Base-by-base conservation (phyloP, 1,140 invertebrate species). In the Druon quercuslanigerum region DNA sequence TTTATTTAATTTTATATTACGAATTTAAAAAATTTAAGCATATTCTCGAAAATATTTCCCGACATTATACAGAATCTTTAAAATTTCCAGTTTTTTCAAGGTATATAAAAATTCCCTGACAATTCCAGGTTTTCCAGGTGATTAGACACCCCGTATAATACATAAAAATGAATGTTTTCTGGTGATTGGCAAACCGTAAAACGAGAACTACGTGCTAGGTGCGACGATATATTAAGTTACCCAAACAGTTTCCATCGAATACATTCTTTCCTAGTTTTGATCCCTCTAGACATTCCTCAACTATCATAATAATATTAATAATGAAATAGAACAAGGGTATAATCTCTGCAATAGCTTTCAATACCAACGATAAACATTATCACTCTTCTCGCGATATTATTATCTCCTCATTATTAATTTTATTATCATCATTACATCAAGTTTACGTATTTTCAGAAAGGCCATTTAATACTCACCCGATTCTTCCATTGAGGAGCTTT, bases 311-410 rank as follows among this genome's bases (percentile, higher is more conserved):
- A 86, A 84, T 83, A 86, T 83, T 82, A 85, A 83, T 83, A 83
- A 82, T 83, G 84, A 88, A 89, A 84, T 83, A 87, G 83, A 88
- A 87, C 86, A 87, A 84, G 80, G 79, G 82, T 85, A 84, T 84
- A 84, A 83, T 83, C 84, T 84, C 83, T 86, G 83, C 82, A 83
- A 66, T 83, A 86, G 76, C 73, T 82, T 33, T 66, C 40, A 66
- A 79, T 79, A 78, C 75, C 86, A 88, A 87, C 86, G 81, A 84
- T 84, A 86, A 81, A 83, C 84, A 84, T 85, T 82, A 81, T 79
- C 74, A 50, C 75, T 79, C 40, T 40, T 66, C 60, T 66, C 60
- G 60, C 33, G 25, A 66, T n/a, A 66, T 66, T 40, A n/a, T 33
- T 40, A 66, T 40, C 40, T 40, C 40, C 25, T 40, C 60, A 40